Base-by-base conservation (phyloP, 1,140 invertebrate species). In the Drosophila miranda region DNA sequence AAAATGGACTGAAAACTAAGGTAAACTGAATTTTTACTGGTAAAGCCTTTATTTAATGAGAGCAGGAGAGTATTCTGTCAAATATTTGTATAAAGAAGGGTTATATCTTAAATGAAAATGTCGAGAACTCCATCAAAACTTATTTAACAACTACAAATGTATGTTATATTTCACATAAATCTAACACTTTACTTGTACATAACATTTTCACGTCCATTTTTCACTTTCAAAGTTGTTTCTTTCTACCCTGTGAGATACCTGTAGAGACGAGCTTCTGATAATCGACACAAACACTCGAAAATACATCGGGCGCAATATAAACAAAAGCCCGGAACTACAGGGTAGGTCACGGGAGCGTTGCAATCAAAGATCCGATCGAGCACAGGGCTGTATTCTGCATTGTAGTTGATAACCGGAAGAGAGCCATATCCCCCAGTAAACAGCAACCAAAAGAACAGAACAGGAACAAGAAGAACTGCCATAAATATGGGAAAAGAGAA, bases 311-410 rank as follows among this genome's bases (percentile, higher is more conserved):
- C 89, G 94, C 94, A 94, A 95, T 94, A 96, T 95, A 96, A 96
- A 97, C 96, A 98, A 97, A 97, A 97, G 96, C 96, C 96, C 96
- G 97, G 96, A 97, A 97, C 96, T 97, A 98, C 97, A 98, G 97
- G 97, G 96, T 98, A 98, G 96, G 97, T 97, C 96, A 98, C 96
- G 96, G 96, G 95, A 95, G 95, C 94, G 95, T 94, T 94, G 64
- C 69, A 49, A 54, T 59, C 44, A 44, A 8, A 41, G 41, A 64
- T 52, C 57, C 34, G 26, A 14, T 53, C 21, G 8, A 26, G 52
- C 43, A 42, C 3, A n/a, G 59, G 28, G 3, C 23, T 23, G 23
- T 23, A 48, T 11, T 38, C 11, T 38, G 11, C 4, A 5, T 13
- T 38, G 3, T 38, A 11, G 34, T 38, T 38, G 64, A 68, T 68